phyloP scores from a whole-genome alignment of 2,113 vertebrate genomes.

The Rhabdornis inornatus region DNA sequence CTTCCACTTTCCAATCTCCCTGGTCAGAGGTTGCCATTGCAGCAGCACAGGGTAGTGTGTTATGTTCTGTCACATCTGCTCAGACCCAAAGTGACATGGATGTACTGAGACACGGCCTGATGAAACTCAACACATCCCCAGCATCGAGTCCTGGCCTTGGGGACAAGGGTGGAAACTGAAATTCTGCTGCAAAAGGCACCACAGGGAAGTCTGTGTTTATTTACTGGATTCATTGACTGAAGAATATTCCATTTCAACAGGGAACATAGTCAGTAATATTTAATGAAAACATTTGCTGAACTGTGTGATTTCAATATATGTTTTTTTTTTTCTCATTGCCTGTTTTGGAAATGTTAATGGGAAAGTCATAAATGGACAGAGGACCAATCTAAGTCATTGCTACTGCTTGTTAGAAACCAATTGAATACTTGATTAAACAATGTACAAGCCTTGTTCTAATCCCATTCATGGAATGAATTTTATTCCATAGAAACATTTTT shows the following conservation, averaged over 20 bases:
- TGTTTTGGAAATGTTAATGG: background rate
- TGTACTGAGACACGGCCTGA: slow-evolving; percentile 1
- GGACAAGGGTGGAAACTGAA: background rate
- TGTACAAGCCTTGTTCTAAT: background rate
- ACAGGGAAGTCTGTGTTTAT: background rate
- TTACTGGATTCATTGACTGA: background rate
- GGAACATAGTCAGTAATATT: background rate
- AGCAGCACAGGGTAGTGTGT: background rate
- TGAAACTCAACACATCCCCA: background rate
- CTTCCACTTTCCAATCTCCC: background rate
- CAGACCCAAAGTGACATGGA: background rate
- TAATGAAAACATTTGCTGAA: background rate
- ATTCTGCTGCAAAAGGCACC: background rate
- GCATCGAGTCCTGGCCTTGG: background rate
- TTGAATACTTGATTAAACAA: background rate
- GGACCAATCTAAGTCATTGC: background rate
- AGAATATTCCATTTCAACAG: background rate
- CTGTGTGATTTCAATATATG: background rate
- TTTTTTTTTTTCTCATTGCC: background rate
- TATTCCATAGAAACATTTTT: background rate
- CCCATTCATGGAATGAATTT: background rate
- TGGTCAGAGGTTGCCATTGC: background rate
- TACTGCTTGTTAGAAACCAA: background rate
- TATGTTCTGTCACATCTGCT: slow-evolving; percentile 41
- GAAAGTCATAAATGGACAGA: background rate